Evolutionary conservation across 1,140 invertebrate species (phyloP), one percentile per base, ranked within the genome.

Genomic region (Pogonus chalceus): DNA sequence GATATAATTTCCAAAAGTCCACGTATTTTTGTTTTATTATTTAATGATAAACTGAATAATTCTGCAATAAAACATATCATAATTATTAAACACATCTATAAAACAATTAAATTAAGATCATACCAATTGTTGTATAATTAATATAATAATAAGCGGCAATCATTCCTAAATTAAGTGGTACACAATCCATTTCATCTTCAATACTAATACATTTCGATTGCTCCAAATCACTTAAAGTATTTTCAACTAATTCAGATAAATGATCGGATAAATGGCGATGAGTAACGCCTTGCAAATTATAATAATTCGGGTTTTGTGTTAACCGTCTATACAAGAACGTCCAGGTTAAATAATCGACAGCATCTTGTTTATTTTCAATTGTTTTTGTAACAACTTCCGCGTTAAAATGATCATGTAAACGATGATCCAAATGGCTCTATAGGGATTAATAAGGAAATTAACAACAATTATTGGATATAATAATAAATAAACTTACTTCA

Each of bases 71-170:
- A 46, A 20, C 9, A n/a, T 10, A 46, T 46, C 16, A 16, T 16
- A 7, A 16, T 9, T 16, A 18, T 46, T 16, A 35, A n/a, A 35
- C 9, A 35, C n/a, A 35, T 9, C 31, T 35, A n/a, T 9, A 9
- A 35, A 35, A 35, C n/a, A 18, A 22, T 14, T 26, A 21, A 49
- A 49, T 53, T 31, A 31, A 52, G 22, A 18, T 2, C 2, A 54
- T 69, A 90, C 87, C 87, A 57, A 99, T 99, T 0, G 97, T 99
- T 0, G 95, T 96, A 63, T 99, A 99, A 72, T 98, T 98, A 59
- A 99, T 99, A 69, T 99, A 99, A 70, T 99, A 99, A 70, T 99
- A 99, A 0, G 96, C 94, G 1, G 96, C 96, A 71, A 99, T 99
- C 94, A 99, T 99, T 56, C 97, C 97, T 66, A 99, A 75, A 76